phyloP scores from a whole-genome alignment of 2,113 vertebrate genomes.

The Odocoileus hemionus region DNA sequence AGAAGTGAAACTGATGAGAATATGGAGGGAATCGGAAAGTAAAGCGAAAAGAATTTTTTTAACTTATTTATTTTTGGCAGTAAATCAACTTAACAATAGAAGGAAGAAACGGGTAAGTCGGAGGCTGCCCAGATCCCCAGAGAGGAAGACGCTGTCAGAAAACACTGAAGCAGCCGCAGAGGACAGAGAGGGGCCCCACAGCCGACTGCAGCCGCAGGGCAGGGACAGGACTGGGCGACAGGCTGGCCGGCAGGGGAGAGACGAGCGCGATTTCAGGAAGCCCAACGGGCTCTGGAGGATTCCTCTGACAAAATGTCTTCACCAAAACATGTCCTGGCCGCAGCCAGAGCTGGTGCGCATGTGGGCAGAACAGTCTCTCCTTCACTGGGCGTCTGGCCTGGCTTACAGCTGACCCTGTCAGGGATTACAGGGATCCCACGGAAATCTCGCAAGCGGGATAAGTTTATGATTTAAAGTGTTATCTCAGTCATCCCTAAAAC shows the following conservation, averaged over 20 bases:
- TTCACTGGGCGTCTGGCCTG: neutral
- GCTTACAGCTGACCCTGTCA: neutral
- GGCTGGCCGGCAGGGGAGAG: too few species aligned
- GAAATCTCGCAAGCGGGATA: fast-evolving
- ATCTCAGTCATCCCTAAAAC: neutral
- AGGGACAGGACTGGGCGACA: neutral
- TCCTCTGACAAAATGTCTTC: neutral
- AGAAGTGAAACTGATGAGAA: neutral
- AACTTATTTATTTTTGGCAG: neutral
- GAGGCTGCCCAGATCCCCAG: neutral
- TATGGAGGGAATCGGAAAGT: fast-evolving
- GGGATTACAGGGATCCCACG: neutral
- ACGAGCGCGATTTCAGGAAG: neutral
- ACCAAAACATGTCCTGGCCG: neutral
- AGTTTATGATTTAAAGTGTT: neutral
- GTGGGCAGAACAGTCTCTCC: neutral
- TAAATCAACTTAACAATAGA: neutral
- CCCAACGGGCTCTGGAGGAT: neutral
- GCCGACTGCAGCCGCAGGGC: too few species aligned
- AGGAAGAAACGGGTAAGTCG: neutral
- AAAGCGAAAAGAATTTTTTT: fast-evolving
- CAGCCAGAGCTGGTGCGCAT: fast-evolving
- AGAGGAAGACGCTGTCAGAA: neutral
- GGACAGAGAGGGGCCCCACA: neutral
- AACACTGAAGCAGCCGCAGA: neutral